Base-by-base conservation (phyloP, 2,888 invertebrate genomes). In the Brassicogethes aeneus region DNA sequence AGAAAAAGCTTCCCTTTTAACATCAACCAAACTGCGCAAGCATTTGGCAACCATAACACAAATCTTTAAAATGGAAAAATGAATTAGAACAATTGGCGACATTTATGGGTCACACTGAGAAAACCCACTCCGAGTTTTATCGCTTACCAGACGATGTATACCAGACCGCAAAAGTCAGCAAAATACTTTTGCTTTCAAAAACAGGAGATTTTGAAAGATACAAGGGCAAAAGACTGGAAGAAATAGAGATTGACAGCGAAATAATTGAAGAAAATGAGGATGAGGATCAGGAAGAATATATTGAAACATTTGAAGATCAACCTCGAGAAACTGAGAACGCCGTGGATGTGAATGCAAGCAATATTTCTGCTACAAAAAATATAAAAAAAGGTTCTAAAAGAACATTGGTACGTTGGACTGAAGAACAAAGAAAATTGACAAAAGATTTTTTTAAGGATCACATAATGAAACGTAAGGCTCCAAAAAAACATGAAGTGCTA, bases 91-190 rank as follows among this genome's bases (percentile, higher is more conserved):
- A 39, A 32, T 34, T 39, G 12, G 36, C 42, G 12, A 31, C 17
- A 2, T 42, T 42, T 15, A 42, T 42, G 42, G 42, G 42, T 13
- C 42, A 42, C 34, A 37, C 37, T 7, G 17, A 15, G 13, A 42
- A 42, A 30, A 42, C 36, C 3, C 39, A 42, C 17, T 31, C 31
- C 29, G 23, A 17, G 2, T 40, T 29, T 16, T 40, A 40, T 31
- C 35, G 40, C 3, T 36, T 41, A 16, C 36, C 41, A 8, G 31
- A 36, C 16, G 36, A 36, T 14, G 36, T 36, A n/a, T 30, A 36
- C 31, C 37, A 41, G 12, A 36, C 37, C 2, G 37, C 31, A 7
- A 41, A 41, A 16, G 33, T 41, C 16, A 36, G 36, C 15, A 41
- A 41, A 32, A n/a, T 41, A 7, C 17, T 41, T 5, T 12, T 41